A percentile compares a stretch with the other conserved stretches of the same genome.
Evolutionary conservation across 92 coral and sea anemone genomes (phyloP).

Genomic region (Epizoanthus scotinus): DNA sequence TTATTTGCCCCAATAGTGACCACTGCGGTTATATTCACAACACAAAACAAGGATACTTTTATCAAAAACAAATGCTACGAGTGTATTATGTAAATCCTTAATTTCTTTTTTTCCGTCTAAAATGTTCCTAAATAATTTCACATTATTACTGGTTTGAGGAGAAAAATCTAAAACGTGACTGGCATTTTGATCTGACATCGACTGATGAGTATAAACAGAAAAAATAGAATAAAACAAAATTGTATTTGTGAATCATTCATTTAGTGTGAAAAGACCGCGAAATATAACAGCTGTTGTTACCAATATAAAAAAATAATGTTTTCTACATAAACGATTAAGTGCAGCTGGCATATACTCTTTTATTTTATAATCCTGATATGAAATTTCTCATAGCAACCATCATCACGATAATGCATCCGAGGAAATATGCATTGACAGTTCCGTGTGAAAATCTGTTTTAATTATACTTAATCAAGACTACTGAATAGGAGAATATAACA

Average conservation of each 20-base stretch:
- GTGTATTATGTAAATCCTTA: background rate
- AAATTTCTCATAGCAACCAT: constrained; percentile 24
- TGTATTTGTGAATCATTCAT: background rate
- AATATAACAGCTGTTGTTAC: background rate
- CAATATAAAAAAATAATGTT: background rate
- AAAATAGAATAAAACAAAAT: background rate
- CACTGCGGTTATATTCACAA: no score
- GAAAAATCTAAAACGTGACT: no score
- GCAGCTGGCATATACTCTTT: background rate
- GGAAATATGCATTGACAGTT: constrained; percentile 11
- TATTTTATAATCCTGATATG: background rate
- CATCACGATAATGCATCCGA: background rate
- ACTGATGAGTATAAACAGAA: background rate
- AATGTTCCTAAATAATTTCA: background rate
- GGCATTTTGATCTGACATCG: constrained; percentile 7
- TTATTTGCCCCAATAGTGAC: no score
- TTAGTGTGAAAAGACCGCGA: no score
- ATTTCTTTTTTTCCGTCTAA: background rate
- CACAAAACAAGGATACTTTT: no score
- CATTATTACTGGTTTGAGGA: background rate
- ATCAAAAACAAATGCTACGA: no score
- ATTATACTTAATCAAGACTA: constrained; percentile 22
- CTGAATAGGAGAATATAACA: constrained; percentile 17
- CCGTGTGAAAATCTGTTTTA: constrained; percentile 9
- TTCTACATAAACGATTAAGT: background rate